Evolutionary conservation across 2,797 vertebrate genomes (phyloP).

Genomic region (Periophthalmus magnuspinnatus): DNA sequence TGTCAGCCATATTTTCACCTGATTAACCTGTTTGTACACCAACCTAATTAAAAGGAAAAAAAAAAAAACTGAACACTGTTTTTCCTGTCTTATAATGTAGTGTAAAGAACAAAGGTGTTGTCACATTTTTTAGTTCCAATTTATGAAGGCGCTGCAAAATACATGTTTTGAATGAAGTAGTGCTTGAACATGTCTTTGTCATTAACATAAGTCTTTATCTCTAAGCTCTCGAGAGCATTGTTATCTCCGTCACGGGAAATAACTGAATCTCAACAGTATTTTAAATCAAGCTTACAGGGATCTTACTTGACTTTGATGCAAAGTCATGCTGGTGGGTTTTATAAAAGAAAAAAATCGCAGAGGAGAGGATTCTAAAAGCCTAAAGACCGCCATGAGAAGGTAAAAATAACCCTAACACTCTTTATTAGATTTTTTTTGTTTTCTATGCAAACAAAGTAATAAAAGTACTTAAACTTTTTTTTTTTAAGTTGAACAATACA

Average conservation of each 20-base stretch:
- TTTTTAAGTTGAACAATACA: conserved; percentile 67
- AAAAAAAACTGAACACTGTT: conserved; percentile 45
- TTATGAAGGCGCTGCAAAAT: conserved; percentile 77
- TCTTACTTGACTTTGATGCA: conserved; percentile 81
- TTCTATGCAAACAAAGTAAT: conserved; percentile 74
- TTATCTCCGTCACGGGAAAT: conserved; percentile 75
- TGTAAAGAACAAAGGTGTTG: conserved; percentile 70
- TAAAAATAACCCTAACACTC: conserved; percentile 84
- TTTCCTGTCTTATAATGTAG: conserved; percentile 51
- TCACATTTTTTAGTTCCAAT: conserved; percentile 66
- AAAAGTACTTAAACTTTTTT: conserved; percentile 66
- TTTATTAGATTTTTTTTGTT: conserved; percentile 71
- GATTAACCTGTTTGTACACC: conserved; percentile 66
- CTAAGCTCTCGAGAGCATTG: conserved; percentile 69
- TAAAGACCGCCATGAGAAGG: conserved; percentile 83
- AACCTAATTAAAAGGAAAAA: conserved; percentile 46
- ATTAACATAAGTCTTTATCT: conserved; percentile 71
- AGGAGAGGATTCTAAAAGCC: conserved; percentile 83
- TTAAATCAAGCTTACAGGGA: conserved; percentile 82
- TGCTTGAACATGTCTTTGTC: conserved; percentile 73
- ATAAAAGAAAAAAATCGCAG: conserved; percentile 81
- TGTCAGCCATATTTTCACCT: conserved; percentile 58
- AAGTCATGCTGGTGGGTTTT: conserved; percentile 81
- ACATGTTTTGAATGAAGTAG: conserved; percentile 71
- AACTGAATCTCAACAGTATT: conserved; percentile 79